Conservation (phyloP, 2,113 vertebrate species). For the Pelobates fuscus region DNA sequence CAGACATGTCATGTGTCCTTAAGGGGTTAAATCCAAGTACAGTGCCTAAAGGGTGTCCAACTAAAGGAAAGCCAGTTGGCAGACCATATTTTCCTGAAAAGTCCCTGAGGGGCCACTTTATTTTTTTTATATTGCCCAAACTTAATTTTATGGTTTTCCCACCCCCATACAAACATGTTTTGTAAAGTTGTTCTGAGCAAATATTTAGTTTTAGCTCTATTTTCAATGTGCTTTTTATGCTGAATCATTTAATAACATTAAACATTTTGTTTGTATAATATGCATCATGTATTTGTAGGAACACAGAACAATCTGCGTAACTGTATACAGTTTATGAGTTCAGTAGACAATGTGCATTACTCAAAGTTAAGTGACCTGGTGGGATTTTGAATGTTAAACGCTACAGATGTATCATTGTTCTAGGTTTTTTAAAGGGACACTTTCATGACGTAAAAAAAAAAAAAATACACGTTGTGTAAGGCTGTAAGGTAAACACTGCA, state of each 20-base stretch:
- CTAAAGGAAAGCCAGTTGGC: too few species aligned
- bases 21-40: too few species aligned
- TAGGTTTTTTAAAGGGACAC: too few species aligned
- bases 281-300: constrained; percentile 1
- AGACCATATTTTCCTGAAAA: too few species aligned
- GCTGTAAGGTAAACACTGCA: too few species aligned
- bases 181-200: constrained; percentile 4
- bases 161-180: not conserved
- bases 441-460: too few species aligned
- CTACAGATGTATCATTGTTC: too few species aligned
- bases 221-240: constrained; percentile 7
- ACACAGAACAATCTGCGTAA: not conserved
- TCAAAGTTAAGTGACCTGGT: not conserved
- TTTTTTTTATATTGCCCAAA: not conserved
- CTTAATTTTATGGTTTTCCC: not conserved
- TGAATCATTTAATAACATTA: constrained; percentile 18
- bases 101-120: too few species aligned
- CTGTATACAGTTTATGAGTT: constrained; percentile 1
- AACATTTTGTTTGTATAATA: constrained; percentile 16
- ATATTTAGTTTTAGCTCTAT: constrained; percentile 21
- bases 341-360: not conserved
- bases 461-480: too few species aligned
- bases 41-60: too few species aligned
- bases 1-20: too few species aligned
- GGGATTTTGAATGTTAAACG: too few species aligned